Evolutionary conservation across 2,888 invertebrate species (phyloP).

Genomic region (Lomographa bimaculata): DNA sequence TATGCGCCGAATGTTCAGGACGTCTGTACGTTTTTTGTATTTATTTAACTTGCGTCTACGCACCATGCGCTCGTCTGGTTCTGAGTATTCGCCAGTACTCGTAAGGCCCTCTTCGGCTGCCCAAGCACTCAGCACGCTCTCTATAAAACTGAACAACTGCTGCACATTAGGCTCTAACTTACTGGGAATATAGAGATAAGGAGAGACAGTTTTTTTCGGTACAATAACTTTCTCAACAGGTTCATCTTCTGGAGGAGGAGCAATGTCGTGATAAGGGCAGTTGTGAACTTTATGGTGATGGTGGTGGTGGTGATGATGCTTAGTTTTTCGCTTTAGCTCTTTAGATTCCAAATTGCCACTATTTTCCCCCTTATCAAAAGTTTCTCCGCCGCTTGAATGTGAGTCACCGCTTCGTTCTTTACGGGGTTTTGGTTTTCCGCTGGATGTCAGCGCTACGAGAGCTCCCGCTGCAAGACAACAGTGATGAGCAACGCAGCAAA

Average conservation of each 20-base stretch:
- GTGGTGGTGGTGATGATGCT: slow-evolving; percentile 68
- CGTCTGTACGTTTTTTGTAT: slow-evolving; percentile 86
- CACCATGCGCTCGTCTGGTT: slow-evolving; percentile 87
- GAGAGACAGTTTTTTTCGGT: slow-evolving; percentile 77
- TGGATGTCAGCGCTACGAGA: slow-evolving; percentile 64
- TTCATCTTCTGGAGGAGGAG: slow-evolving; percentile 63
- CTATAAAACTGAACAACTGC: slow-evolving; percentile 92
- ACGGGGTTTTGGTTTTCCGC: slow-evolving; percentile 63
- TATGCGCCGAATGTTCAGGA: slow-evolving; percentile 87
- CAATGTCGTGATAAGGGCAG: slow-evolving; percentile 74
- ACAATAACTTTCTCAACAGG: slow-evolving; percentile 61
- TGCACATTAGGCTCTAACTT: slow-evolving; percentile 90
- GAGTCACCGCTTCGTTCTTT: slow-evolving; percentile 74
- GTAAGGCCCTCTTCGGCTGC: slow-evolving; percentile 88
- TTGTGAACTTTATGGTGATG: slow-evolving; percentile 73
- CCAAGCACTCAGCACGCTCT: slow-evolving; percentile 91
- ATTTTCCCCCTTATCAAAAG: slow-evolving; percentile 66
- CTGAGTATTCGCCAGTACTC: slow-evolving; percentile 89
- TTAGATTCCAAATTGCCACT: slow-evolving; percentile 49
- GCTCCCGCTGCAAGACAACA: slow-evolving; percentile 76
- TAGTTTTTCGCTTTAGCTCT: slow-evolving; percentile 62
- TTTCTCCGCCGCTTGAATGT: slow-evolving; percentile 77
- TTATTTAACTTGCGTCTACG: slow-evolving; percentile 84
- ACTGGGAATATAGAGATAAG: slow-evolving; percentile 78
- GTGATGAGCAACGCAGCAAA: slow-evolving; percentile 79